Percentiles rank a stretch among this genome's conserved stretches.
phyloP scores from a whole-genome alignment of 1,140 invertebrate species.

The Bombus breviceps region DNA sequence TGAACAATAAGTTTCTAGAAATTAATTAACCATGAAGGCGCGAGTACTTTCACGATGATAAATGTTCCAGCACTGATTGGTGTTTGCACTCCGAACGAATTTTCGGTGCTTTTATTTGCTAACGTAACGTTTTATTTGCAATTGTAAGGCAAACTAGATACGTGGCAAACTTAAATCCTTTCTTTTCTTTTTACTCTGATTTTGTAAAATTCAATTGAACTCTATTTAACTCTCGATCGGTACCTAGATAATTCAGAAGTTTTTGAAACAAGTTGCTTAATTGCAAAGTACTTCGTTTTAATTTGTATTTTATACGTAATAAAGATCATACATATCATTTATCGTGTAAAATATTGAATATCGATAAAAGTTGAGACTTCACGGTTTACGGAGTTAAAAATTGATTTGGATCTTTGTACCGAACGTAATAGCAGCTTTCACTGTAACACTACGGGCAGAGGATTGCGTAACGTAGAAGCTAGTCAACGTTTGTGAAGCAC shows the following conservation, averaged over 20 bases:
- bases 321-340: too few species aligned
- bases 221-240: not conserved
- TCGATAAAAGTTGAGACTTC: not conserved
- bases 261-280: not conserved
- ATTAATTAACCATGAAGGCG: not conserved
- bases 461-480: conserved; percentile 17
- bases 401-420: not conserved
- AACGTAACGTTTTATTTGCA: too few species aligned
- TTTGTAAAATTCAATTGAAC: too few species aligned
- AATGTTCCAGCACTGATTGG: not conserved
- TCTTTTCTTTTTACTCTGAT: not conserved
- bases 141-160: too few species aligned
- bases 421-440: not conserved
- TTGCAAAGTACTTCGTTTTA: too few species aligned
- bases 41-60: not conserved
- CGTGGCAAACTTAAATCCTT: too few species aligned
- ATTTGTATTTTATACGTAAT: too few species aligned
- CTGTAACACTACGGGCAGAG: not conserved
- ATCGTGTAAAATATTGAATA: too few species aligned
- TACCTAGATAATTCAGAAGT: too few species aligned
- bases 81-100: not conserved
- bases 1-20: conserved; percentile 1
- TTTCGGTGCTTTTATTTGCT: not conserved
- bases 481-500: not conserved
- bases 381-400: not conserved